Evolutionary conservation across 2,888 invertebrate species (phyloP).

Genomic region (Chrysolina americana): DNA sequence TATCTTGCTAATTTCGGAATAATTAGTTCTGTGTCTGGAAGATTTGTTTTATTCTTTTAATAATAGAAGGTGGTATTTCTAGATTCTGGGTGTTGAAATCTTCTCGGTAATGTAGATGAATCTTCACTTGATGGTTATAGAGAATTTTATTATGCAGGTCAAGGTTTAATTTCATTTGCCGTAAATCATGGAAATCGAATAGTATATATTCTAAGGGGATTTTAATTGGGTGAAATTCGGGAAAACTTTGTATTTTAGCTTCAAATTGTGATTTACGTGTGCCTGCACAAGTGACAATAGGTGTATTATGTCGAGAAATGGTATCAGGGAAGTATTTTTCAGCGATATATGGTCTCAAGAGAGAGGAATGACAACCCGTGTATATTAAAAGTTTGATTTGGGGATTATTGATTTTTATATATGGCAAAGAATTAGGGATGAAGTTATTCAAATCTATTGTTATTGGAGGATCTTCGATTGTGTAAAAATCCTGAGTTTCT

Average conservation of each 20-base stretch:
- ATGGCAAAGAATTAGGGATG: not conserved
- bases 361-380: slow-evolving; percentile 36
- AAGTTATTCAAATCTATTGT: slow-evolving; percentile 2
- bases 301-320: slow-evolving; percentile 27
- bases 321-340: slow-evolving; percentile 37
- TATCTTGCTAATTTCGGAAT: not conserved
- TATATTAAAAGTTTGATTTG: slow-evolving; percentile 39
- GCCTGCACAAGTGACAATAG: slow-evolving; percentile 8
- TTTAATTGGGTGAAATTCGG: not conserved
- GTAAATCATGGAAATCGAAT: slow-evolving; percentile 36
- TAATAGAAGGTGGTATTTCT: slow-evolving; percentile 2
- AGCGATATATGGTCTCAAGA: slow-evolving; percentile 31
- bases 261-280: slow-evolving; percentile 20
- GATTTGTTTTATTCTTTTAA: slow-evolving; percentile 18
- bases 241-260: slow-evolving; percentile 21
- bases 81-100: not conserved
- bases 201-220: slow-evolving; percentile 29
- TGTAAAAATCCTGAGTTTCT: slow-evolving; percentile 5
- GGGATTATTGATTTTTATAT: slow-evolving; percentile 25
- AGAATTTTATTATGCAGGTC: slow-evolving; percentile 11
- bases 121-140: slow-evolving; percentile 1
- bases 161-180: slow-evolving; percentile 28
- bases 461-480: not conserved
- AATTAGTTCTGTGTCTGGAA: not conserved
- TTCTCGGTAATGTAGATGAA: slow-evolving; percentile 15